Conservation (phyloP, 2,888 invertebrate species). For the Metopia argyrocephala region DNA sequence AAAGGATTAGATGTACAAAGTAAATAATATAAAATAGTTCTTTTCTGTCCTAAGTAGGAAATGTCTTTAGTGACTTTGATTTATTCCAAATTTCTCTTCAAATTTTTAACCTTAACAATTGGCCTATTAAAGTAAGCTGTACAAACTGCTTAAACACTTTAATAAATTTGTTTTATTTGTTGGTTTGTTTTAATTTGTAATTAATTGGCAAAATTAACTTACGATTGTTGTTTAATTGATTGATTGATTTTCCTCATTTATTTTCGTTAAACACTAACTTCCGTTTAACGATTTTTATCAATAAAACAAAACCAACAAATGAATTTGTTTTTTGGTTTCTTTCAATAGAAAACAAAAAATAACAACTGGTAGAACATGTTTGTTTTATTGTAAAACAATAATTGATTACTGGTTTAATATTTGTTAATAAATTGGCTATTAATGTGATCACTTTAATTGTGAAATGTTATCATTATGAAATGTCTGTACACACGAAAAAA, state of each 20-base stretch:
- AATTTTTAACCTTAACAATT: neutral
- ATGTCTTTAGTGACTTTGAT: too few species aligned
- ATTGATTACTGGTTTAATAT: conserved; percentile 4
- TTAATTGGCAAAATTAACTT: conserved; percentile 9
- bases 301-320: neutral
- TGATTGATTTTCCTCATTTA: conserved; percentile 36
- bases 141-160: too few species aligned
- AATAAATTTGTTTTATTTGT: conserved; percentile 1
- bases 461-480: neutral
- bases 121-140: too few species aligned
- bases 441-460: neutral
- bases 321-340: neutral
- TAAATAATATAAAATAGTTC: too few species aligned
- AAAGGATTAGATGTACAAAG: too few species aligned
- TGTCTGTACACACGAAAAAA: neutral
- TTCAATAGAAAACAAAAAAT: neutral
- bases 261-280: conserved; percentile 33
- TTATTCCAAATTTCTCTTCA: too few species aligned
- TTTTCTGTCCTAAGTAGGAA: too few species aligned
- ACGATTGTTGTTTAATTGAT: conserved; percentile 18
- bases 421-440: conserved; percentile 13
- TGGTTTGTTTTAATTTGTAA: too few species aligned
- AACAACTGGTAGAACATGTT: conserved; percentile 32
- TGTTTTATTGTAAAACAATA: neutral
- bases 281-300: conserved; percentile 26